phyloP scores from a whole-genome alignment of 2,888 invertebrate genomes.

The Sphecodes monilicornis region DNA sequence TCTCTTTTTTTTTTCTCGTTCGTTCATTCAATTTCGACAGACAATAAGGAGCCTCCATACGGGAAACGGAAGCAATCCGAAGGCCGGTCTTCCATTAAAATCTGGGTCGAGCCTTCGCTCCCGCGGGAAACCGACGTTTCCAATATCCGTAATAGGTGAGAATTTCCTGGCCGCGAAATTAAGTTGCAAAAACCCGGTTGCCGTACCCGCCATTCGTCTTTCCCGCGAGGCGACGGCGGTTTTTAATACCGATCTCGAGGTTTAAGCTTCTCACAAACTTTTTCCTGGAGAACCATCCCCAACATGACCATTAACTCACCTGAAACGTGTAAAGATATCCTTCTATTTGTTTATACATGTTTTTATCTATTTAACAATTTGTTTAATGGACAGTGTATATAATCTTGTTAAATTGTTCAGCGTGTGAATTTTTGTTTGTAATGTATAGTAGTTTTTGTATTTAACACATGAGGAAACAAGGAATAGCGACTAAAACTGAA shows the following conservation, averaged over 20 bases:
- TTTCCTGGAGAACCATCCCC: not conserved
- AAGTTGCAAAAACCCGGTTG: slow-evolving; percentile 29
- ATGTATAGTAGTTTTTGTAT: too few species aligned
- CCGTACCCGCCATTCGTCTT: not conserved
- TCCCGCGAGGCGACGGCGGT: not conserved
- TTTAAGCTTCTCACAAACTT: not conserved
- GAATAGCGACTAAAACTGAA: too few species aligned
- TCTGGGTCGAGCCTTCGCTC: slow-evolving; percentile 62
- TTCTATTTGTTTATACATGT: too few species aligned
- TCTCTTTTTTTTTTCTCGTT: slow-evolving; percentile 39
- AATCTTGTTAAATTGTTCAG: not conserved
- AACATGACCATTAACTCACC: not conserved
- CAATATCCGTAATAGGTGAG: slow-evolving; percentile 58
- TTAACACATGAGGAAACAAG: too few species aligned
- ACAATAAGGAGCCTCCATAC: slow-evolving; percentile 62
- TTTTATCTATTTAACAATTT: too few species aligned
- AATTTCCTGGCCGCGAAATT: slow-evolving; percentile 43
- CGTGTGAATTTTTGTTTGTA: too few species aligned
- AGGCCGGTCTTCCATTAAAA: slow-evolving; percentile 65
- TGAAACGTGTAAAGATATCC: not conserved
- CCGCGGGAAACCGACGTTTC: slow-evolving; percentile 58
- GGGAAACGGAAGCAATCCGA: slow-evolving; percentile 68
- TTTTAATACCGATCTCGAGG: not conserved
- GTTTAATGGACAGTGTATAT: not conserved
- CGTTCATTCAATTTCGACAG: slow-evolving; percentile 67